Evolutionary conservation across 2,113 vertebrate genomes (phyloP), one percentile per base, ranked within the genome.

Genomic region (Silurus glanis): DNA sequence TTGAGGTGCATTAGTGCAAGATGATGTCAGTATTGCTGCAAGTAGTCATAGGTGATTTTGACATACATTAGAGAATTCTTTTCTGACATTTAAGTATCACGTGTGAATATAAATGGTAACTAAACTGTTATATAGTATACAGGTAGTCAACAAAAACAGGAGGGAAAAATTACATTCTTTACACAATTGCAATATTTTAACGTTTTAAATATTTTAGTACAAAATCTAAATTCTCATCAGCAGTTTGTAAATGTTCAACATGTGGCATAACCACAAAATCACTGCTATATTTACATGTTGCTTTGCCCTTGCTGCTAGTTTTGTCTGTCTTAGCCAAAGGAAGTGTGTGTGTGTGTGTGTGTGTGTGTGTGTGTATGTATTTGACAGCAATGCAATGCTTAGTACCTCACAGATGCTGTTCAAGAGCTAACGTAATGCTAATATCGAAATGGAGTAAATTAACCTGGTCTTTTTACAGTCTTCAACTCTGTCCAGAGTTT

Each of bases 1-100:
- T n/a, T 55, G 28, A 82, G 78, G 76, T 67, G 72, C 25, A 75
- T 74, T 72, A 80, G 17, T 55, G 59, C 9, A 6, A 78, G 13
- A 21, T 78, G 37, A 37, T 45, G 71, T 76, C 47, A 76, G 67
- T 56, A 84, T 84, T 37, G 45, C n/a, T 51, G 21, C 59, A 56
- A 10, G 58, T 66, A 74, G 21, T 28, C 47, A n/a, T 55, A 51
- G 10, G 12, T 55, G 78, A 47, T 61, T 45, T 78, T 56, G 55
- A 80, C 16, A 7, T 55, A 78, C 14, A 23, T 49, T 49, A 10
- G 71, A 49, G 17, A 16, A 19, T 4, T 6, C 19, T 74, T 51
- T 19, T 49, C 49, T 8, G 74, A 28, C 10, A 49, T 74, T 74
- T 75, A 13, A 75, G 9, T 0, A 6, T 53, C 2, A 0, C 13